Evolutionary conservation across 2,888 invertebrate genomes (phyloP), one percentile per base, ranked within the genome.

Genomic region (Deilephila elpenor): DNA sequence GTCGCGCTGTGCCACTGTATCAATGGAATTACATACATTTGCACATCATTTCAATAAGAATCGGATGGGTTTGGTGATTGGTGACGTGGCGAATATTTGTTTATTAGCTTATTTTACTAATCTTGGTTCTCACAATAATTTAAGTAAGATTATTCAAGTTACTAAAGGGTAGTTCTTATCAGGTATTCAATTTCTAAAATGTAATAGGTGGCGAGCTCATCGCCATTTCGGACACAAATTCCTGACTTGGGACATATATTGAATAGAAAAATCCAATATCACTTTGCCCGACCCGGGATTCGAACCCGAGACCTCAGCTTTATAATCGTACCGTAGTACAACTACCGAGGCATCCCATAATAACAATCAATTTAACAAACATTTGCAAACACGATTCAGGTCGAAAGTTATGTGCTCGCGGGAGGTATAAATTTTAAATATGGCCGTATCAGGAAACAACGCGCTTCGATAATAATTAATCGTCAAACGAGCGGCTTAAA

Each of bases 21-120:
- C 67, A 51, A 67, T 51, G 17, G 14, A 67, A 67, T 67, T 67
- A 67, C 67, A 29, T 44, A 20, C 20, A 67, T 67, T 67, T 67
- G 67, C 44, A 67, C 67, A n/a, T 14, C 44, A 67, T 67, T 67
- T 67, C 14, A 67, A 67, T 67, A 67, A 64, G 64, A 64, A 51
- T 51, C 51, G 67, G 17, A 25, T 6, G 25, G 44, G 44, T 44
- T n/a, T 14, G 17, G 25, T 6, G 25, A 67, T 17, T 67, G 1
- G 56, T 56, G 56, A 56, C 56, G 56, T 17, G 5, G 4, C 6
- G 17, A n/a, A 17, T 6, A 56, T 56, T 56, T 56, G 17, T n/a
- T 56, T n/a, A n/a, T 56, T 56, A n/a, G 19, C 6, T n/a, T 56
- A 4, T 17, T 0, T 5, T 3, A 11, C 14, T 19, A 17, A 11